A percentile compares a stretch with the other conserved stretches of the same genome.
Evolutionary conservation across 2,797 vertebrate genomes (phyloP).

Genomic region (Bucorvus abyssinicus): DNA sequence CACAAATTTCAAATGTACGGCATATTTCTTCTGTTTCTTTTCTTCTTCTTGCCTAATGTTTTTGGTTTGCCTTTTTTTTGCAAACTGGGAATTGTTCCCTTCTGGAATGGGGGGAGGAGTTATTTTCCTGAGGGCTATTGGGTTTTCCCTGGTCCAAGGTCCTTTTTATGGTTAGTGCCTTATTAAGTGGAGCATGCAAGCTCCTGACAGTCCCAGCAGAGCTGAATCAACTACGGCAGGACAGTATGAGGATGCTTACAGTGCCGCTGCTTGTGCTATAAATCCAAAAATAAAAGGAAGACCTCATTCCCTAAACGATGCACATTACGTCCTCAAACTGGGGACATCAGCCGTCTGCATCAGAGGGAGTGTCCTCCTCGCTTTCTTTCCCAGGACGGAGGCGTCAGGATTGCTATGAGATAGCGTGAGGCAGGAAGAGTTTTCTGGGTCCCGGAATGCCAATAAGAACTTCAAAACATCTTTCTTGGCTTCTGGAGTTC

Average conservation of each 20-base stretch:
- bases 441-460: constrained; percentile 25
- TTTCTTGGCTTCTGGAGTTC: constrained; percentile 57
- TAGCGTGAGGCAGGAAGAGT: constrained; percentile 12
- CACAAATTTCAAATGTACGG: not conserved
- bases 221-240: not conserved
- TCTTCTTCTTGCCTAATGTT: not conserved
- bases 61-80: not conserved
- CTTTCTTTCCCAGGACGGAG: constrained; percentile 38
- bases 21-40: not conserved
- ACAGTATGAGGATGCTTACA: not conserved
- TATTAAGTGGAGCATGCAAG: not conserved
- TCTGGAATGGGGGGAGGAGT: not conserved
- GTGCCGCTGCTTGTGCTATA: not conserved
- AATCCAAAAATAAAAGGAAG: constrained; percentile 10
- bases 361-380: not conserved
- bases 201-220: not conserved
- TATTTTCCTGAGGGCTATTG: not conserved
- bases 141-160: not conserved
- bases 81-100: not conserved
- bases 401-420: not conserved
- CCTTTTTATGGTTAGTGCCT: not conserved
- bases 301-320: not conserved
- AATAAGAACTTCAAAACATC: constrained; percentile 44
- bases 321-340: not conserved
- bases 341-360: not conserved